Conservation (phyloP, 2,797 vertebrate species). For the Mormyrops boulengeri region DNA sequence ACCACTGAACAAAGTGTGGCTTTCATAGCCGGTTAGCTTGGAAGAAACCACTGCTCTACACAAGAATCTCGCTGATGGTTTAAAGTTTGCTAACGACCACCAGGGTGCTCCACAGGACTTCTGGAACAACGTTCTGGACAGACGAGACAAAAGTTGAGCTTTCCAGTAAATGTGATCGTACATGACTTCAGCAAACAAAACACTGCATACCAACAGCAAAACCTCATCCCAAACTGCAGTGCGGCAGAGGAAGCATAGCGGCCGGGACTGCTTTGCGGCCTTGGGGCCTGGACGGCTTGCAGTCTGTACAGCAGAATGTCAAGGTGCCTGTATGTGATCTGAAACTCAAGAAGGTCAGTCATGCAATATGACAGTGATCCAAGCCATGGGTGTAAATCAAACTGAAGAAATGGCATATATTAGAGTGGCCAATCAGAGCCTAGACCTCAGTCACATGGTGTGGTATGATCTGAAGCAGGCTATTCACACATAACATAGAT, state of each 20-base stretch:
- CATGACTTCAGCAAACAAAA: not conserved
- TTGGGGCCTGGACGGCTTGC: not conserved
- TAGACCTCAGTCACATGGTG: not conserved
- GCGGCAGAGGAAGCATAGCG: not conserved
- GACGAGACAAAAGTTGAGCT: not conserved
- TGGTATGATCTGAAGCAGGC: not conserved
- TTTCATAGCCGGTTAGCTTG: not conserved
- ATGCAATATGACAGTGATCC: not conserved
- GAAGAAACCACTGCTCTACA: not conserved
- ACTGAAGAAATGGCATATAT: not conserved
- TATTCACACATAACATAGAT: not conserved
- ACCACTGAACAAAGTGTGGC: not conserved
- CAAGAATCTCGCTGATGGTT: not conserved
- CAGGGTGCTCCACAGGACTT: not conserved
- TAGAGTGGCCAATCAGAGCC: not conserved
- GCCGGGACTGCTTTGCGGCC: not conserved
- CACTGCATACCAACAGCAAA: not conserved
- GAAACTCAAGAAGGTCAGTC: not conserved
- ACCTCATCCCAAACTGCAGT: not conserved
- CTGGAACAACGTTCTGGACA: not conserved
- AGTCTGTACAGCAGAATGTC: not conserved
- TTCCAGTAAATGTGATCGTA: not conserved
- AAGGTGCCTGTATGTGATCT: not conserved
- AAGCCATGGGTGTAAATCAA: not conserved
- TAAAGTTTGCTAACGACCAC: not conserved